phyloP scores from a whole-genome alignment of 2,797 vertebrate genomes.

The Coregonus sp. region DNA sequence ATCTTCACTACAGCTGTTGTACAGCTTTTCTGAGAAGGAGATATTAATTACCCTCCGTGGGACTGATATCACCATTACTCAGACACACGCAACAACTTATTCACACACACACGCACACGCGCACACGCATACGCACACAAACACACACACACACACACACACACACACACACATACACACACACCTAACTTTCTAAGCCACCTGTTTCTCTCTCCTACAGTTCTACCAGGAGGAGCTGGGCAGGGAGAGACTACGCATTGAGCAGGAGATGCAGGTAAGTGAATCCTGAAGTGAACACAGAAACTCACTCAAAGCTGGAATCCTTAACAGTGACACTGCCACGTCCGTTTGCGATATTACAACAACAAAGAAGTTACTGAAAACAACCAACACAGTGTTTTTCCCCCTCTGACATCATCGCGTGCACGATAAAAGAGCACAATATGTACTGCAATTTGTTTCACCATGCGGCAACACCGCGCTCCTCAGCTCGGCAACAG shows the following conservation, averaged over 20 bases:
- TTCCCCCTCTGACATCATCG: too few relatives aligned
- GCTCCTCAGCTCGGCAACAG: too few relatives aligned
- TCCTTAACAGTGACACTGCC: too few relatives aligned
- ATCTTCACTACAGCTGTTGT: neutral
- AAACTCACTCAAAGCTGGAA: neutral
- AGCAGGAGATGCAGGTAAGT: conserved; percentile 82
- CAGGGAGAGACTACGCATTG: conserved; percentile 77
- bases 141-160: neutral
- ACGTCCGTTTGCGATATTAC: too few relatives aligned
- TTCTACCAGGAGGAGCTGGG: conserved; percentile 80
- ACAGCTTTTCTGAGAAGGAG: neutral
- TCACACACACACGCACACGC: too few relatives aligned
- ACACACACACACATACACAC: neutral
- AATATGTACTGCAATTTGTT: too few relatives aligned
- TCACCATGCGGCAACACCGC: too few relatives aligned
- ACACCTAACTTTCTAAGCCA: neutral
- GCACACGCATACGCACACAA: too few relatives aligned
- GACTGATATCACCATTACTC: neutral
- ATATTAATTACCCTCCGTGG: neutral
- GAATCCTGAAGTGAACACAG: neutral
- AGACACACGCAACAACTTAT: too few relatives aligned
- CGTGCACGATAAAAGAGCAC: too few relatives aligned
- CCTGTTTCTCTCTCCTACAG: conserved; percentile 48
- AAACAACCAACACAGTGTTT: too few relatives aligned
- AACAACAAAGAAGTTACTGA: too few relatives aligned